A percentile compares a stretch with the other conserved stretches of the same genome.
phyloP scores from a whole-genome alignment of 2,888 invertebrate genomes.

The Scrobipalpa costella region DNA sequence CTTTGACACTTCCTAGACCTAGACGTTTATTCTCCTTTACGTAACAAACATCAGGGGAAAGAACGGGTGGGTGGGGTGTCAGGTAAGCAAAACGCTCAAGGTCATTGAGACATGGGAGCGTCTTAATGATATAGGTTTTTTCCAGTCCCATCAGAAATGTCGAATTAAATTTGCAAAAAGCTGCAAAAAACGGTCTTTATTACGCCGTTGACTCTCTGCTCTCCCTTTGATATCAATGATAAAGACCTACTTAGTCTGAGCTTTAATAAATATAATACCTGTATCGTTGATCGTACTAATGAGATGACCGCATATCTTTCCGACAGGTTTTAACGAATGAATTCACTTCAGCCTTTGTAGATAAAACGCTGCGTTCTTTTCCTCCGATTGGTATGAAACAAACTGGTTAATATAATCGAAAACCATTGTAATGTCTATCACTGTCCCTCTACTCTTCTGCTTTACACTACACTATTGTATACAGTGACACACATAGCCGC shows the following conservation, averaged over 20 bases:
- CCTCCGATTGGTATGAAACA: background rate
- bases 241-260: background rate
- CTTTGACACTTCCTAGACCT: too few species aligned
- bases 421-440: constrained; percentile 27
- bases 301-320: background rate
- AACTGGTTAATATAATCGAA: background rate
- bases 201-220: too few species aligned
- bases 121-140: too few species aligned
- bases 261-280: background rate
- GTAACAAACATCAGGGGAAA: too few species aligned
- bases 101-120: too few species aligned
- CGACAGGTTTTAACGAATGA: background rate
- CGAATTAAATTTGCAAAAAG: too few species aligned
- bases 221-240: too few species aligned
- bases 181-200: too few species aligned
- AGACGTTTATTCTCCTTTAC: too few species aligned
- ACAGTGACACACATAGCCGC: constrained; percentile 54
- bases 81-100: too few species aligned
- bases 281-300: background rate
- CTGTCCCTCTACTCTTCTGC: constrained; percentile 27
- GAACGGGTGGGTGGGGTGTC: too few species aligned
- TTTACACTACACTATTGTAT: constrained; percentile 38
- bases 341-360: background rate
- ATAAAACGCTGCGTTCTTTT: constrained; percentile 7
- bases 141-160: too few species aligned